Evolutionary conservation across 2,888 invertebrate species (phyloP), one percentile per base, ranked within the genome.

Genomic region (Plebejus argus): DNA sequence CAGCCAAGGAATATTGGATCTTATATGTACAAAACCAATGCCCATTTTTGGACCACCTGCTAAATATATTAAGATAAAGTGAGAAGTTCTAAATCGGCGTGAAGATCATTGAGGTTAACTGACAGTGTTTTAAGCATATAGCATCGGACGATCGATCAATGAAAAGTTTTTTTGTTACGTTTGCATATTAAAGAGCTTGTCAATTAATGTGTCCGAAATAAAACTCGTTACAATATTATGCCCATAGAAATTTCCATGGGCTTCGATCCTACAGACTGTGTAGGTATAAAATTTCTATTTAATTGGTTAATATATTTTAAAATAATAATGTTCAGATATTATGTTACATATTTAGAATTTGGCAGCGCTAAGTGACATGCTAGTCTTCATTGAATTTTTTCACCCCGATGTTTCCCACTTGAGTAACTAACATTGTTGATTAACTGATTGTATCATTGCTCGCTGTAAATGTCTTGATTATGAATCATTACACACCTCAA

Each of bases 41-140:
- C 3, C 28, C 15, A 23, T 49, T 74, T 74, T 74, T 12, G 74
- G 10, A 49, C 8, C 15, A 23, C n/a, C 6, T 10, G 23, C 15
- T 23, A 35, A 53, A 28, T 71, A 35, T 56, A 58, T 15, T 77
- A 45, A 72, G 56, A 77, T 28, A 58, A 45, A 61, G 74, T 58
- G 72, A 33, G 33, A 39, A 71, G 35, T 77, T 77, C 58, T 45
- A 61, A 72, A 72, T 72, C 72, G 58, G 77, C 77, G 77, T 77
- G 72, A 77, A 77, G 77, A 56, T 77, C 77, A 72, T 56, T 72
- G 58, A 56, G 77, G 77, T 72, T 72, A 77, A 77, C 56, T 72
- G 72, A 39, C 61, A 72, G 72, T 61, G 56, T 77, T 77, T 77
- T 72, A 72, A 77, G 71, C 71, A 72, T 49, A 71, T 61, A 70